phyloP scores from a whole-genome alignment of 2,113 vertebrate genomes.

The sheep (Ovis aries) region ARS-UI_Ramb_v3.0 NC_056080.1:127532501-127533000 shows the following conservation, averaged over 20 bases:
- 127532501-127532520: background rate
- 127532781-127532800: background rate
- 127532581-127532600: background rate
- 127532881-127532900: slow-evolving; percentile 4
- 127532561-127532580: background rate
- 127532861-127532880: background rate
- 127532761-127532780: background rate
- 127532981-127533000: background rate
- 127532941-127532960: background rate
- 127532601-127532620: background rate
- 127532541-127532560: background rate
- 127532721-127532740: background rate
- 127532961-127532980: background rate
- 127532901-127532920: background rate
- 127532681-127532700: background rate
- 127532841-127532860: background rate
- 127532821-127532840: background rate
- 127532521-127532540: background rate
- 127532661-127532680: background rate
- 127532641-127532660: background rate
- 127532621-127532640: background rate
- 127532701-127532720: background rate
- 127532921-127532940: background rate
- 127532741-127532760: background rate
- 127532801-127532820: background rate